Base-by-base conservation (phyloP, 2,113 vertebrate genomes). In the Mus pahari region DNA sequence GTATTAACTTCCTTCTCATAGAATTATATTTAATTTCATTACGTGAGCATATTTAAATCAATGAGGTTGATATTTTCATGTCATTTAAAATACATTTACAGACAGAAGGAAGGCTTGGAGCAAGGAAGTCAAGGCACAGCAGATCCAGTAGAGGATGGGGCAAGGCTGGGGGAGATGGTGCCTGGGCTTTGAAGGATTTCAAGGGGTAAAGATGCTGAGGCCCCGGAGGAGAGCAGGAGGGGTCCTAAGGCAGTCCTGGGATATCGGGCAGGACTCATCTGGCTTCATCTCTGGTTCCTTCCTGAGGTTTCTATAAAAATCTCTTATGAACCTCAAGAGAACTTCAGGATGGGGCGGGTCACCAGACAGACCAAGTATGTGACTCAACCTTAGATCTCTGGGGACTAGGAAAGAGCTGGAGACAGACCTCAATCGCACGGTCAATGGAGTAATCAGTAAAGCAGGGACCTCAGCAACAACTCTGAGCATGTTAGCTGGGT, bases 41-140 rank as follows among this genome's bases (percentile, higher is more conserved):
- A 93, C n/a, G 50, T 70, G 93, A 90, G 94, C 68, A 90, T 92
- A 95, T 92, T 93, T 78, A 92, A 86, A 95, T 93, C 64, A 95
- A 84, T 70, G 89, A 79, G 84, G 62, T 93, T 91, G 92, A 75
- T 71, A 68, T 91, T 91, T 75, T n/a, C 7, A 16, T 71, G 68
- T 62, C n/a, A 97, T 86, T 87, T 96, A 68, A 39, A 66, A 64
- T 24, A 7, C 79, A 79, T 55, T 89, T 84, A 88, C 42, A 83
- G 22, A 88, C 42, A 83, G 22, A 77, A 22, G 87, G 50, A 64
- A 94, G 92, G 62, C 16, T 36, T 78, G 71, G 16, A 55, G 58
- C 42, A 89, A 89, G 45, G 19, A 53, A 94, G 86, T 1, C 16
- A 16, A 45, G 20, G 64, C 48, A n/a, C 20, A 73, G 28, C 22